Evolutionary conservation across 1,140 invertebrate species (phyloP).

Genomic region (Drosophila truncata): DNA sequence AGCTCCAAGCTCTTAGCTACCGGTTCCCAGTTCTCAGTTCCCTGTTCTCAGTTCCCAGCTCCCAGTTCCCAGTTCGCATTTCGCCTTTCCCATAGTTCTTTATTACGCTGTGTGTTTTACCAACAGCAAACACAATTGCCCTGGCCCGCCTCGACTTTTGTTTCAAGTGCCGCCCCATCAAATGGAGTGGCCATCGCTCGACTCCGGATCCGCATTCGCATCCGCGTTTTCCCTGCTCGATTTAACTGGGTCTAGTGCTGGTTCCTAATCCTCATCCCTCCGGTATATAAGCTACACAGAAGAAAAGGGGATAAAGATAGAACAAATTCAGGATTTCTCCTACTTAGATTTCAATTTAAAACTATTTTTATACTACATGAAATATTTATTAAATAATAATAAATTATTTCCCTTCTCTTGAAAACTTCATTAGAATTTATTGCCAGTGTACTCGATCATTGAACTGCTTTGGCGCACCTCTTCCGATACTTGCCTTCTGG

Average conservation of each 20-base stretch:
- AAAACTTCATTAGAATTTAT: neutral
- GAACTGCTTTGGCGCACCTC: conserved; percentile 63
- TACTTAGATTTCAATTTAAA: neutral
- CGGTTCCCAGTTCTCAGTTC: conserved; percentile 4
- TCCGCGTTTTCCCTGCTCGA: conserved; percentile 52
- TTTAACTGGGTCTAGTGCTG: conserved; percentile 54
- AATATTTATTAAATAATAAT: neutral
- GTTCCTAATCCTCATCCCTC: conserved; percentile 12
- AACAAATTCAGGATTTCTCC: neutral
- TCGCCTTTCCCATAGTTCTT: conserved; percentile 56
- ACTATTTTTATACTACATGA: neutral
- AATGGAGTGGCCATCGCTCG: conserved; percentile 57
- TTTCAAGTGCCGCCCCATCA: conserved; percentile 62
- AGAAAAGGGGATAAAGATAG: neutral
- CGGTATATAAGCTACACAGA: neutral
- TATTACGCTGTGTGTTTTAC: conserved; percentile 72
- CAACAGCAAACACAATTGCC: conserved; percentile 76
- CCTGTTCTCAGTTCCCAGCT: conserved; percentile 4
- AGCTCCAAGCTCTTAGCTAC: conserved; percentile 1
- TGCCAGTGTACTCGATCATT: conserved; percentile 59
- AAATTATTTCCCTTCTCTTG: fast-evolving
- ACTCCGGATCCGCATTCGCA: conserved; percentile 24
- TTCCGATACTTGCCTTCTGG: conserved; percentile 62
- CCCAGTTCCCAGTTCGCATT: conserved; percentile 15
- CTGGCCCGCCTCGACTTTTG: conserved; percentile 60